Conservation (phyloP, 1,140 invertebrate species). For the Holcopasites calliopsidis region DNA sequence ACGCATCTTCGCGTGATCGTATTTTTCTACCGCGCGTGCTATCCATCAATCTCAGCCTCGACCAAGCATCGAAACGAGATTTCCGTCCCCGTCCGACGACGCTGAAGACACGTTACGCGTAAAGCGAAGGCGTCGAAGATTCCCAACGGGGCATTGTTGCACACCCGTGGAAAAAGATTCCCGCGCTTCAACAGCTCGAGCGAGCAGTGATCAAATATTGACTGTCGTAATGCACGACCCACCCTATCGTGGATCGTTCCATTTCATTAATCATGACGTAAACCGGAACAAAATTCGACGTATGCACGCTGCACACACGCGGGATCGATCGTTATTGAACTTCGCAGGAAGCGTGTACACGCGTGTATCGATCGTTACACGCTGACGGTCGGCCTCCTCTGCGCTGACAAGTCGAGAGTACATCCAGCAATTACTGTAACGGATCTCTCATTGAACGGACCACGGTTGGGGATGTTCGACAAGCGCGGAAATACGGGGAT, state of each 20-base stretch:
- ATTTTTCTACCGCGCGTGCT: conserved; percentile 12
- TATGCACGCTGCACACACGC: not conserved
- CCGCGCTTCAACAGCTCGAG: not conserved
- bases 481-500: not conserved
- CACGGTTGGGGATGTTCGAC: conserved; percentile 18
- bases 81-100: not conserved
- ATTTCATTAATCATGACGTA: conserved; percentile 44
- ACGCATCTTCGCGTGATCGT: conserved; percentile 11
- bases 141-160: conserved; percentile 42
- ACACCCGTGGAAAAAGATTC: conserved; percentile 21
- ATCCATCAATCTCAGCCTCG: conserved; percentile 45
- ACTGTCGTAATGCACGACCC: conserved; percentile 37
- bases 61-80: conserved; percentile 8
- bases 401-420: conserved; percentile 7
- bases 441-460: not conserved
- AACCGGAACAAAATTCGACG: conserved; percentile 13
- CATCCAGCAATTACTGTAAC: conserved; percentile 22
- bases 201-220: conserved; percentile 45
- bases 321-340: not conserved
- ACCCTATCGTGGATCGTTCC: conserved; percentile 27
- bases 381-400: conserved; percentile 13
- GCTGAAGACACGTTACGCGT: conserved; percentile 13
- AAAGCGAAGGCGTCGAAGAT: conserved; percentile 11
- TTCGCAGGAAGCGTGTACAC: not conserved
- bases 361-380: conserved; percentile 7